Base-by-base conservation (phyloP, 2,113 vertebrate species). In the Oreochromis aureus region DNA sequence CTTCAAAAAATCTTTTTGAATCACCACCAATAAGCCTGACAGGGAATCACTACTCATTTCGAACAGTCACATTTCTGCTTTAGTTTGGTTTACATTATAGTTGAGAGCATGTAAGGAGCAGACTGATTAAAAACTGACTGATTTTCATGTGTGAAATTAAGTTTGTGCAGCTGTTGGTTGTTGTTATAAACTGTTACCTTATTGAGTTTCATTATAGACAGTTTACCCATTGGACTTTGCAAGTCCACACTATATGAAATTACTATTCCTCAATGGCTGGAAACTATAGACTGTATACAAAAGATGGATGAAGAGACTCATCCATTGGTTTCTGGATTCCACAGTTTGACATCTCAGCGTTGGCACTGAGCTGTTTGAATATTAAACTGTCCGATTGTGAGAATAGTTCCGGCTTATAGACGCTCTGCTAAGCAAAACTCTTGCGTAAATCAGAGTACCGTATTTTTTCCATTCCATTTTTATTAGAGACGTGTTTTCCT, bases 191-290 rank as follows among this genome's bases (percentile, higher is more conserved):
- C 13, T 73, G 41, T 46, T 6, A 46, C 22, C 16, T 34, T 34
- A 63, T 0, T 34, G 30, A 63, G 30, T 0, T 6, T 63, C 59
- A 63, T 63, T 34, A 63, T 36, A 63, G 59, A 63, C 30, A 1
- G 30, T 61, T 61, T 34, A 61, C 30, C 59, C 59, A 34, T 32
- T 32, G 34, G 59, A 34, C 30, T 63, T 61, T 61, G 58, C 58
- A 61, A 36, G 18, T 34, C 3, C 59, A 63, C 30, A 34, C 16
- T 19, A 63, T 19, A 19, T 34, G 16, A 34, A 2, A 34, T 63
- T n/a, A 36, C 59, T 36, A 11, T 63, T 63, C 6, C 13, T 56
- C 22, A 56, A 4, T 56, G 55, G 0, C 16, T 61, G 59, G 30
- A 63, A 63, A 63, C 30, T 63, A 19, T 1, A 61, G 58, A 19